A percentile compares a stretch with the other conserved stretches of the same genome.
These are phyloP conservation scores for Drosophila burlai DNA, from an alignment of 1,140 invertebrate genomes.

Conservation along the genomic window DNA sequence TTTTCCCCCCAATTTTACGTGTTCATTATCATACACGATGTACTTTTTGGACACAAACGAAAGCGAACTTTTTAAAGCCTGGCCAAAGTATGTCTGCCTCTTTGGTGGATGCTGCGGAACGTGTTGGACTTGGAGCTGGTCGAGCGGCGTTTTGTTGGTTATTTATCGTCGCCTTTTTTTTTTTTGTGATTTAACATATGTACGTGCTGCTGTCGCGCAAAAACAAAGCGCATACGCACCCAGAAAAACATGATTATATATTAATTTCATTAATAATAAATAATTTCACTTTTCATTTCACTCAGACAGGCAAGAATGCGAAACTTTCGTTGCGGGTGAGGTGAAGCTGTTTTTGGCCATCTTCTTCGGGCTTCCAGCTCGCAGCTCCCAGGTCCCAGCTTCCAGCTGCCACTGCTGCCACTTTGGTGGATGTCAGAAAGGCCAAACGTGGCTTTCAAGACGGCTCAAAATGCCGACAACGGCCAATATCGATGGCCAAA, in stretches of 20 bases:
- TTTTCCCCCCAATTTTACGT: conserved; percentile 61
- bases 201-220: conserved; percentile 76
- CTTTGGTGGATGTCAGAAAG: conserved; percentile 58
- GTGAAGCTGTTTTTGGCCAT: conserved; percentile 37
- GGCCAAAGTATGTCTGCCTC: conserved; percentile 67
- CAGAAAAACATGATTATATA: conserved; percentile 70
- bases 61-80: conserved; percentile 80
- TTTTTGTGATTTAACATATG: conserved; percentile 83
- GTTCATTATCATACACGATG: conserved; percentile 75
- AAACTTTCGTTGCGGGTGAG: conserved; percentile 79
- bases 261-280: conserved; percentile 84
- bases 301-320: conserved; percentile 67
- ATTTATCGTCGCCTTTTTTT: conserved; percentile 68
- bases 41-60: conserved; percentile 79
- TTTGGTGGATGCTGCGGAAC: conserved; percentile 58
- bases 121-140: conserved; percentile 70
- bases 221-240: conserved; percentile 51
- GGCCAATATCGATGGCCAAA: conserved; percentile 67
- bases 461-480: conserved; percentile 49
- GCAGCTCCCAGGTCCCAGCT: conserved; percentile 5
- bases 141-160: conserved; percentile 57
- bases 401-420: conserved; percentile 15
- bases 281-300: conserved; percentile 83
- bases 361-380: conserved; percentile 2
- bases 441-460: conserved; percentile 52